Base-by-base conservation (phyloP, 2,888 invertebrate genomes). In the Lithophane ornitopus region DNA sequence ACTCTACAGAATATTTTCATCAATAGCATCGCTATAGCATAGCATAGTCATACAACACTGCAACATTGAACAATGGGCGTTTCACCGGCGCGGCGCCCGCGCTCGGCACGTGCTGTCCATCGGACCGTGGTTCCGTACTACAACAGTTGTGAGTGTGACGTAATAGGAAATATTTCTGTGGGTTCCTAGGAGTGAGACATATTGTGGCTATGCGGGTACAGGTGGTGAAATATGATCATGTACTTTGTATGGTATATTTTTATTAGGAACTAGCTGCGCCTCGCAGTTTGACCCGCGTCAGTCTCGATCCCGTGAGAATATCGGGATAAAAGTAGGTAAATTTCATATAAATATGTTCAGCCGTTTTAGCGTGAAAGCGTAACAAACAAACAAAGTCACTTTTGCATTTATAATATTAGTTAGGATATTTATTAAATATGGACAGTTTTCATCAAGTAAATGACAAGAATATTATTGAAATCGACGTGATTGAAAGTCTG, bases 81-180 rank as follows among this genome's bases (percentile, higher is more conserved):
- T 22, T 56, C 79, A 16, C 26, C 73, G 84, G 84, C 81, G 56
- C 1, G 58, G 72, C 82, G 84, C 81, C 65, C 70, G 81, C 85
- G 87, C 82, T 70, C 69, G 73, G 79, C 90, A 87, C 89, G 90
- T 86, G 88, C 74, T 85, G 83, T 58, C 79, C 85, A 78, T 9
- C 82, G 76, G 76, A 73, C 81, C 85, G 82, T 84, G 76, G 68
- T 83, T 88, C 89, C 89, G 81, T 59, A 56, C 19, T 22, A 46
- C 62, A 75, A 80, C 81, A 81, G 82, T 74, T 74, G 71, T 66
- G 16, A 41, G 39, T 72, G 41, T 61, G 83, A 68, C 63, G 68
- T 70, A 76, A 11, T 63, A 66, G 77, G 75, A 73, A 74, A 77
- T 77, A 65, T 22, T 78, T n/a, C 28, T 84, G 70, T 73, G 70